Conservation (phyloP, 2,888 invertebrate species). For the Eumacrocentrus americanus region DNA sequence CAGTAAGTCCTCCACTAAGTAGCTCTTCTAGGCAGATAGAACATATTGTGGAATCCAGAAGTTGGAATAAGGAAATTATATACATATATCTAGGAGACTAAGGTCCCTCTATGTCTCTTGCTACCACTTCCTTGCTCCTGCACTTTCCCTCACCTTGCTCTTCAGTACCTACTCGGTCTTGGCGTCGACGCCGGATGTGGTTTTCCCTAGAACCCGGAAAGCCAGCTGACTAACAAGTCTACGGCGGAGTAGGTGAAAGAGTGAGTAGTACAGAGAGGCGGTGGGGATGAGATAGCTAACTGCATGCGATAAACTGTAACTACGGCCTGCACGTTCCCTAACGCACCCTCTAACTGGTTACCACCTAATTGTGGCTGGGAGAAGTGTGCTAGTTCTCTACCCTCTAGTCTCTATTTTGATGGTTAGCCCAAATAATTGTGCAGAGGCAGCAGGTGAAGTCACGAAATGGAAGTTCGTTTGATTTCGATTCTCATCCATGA, state of each 20-base stretch:
- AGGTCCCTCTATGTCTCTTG: slow-evolving; percentile 22
- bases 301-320: slow-evolving; percentile 45
- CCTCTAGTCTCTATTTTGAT: not conserved
- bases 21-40: slow-evolving; percentile 37
- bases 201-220: slow-evolving; percentile 41
- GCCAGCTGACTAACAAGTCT: slow-evolving; percentile 20
- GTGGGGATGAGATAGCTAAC: slow-evolving; percentile 36
- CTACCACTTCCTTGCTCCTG: not conserved
- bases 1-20: slow-evolving; percentile 37
- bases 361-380: slow-evolving; percentile 44
- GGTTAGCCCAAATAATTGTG: no score
- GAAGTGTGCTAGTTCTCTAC: no score
- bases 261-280: slow-evolving; percentile 14
- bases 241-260: slow-evolving; percentile 16
- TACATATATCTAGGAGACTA: slow-evolving; percentile 31
- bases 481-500: not conserved
- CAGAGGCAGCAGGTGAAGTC: no score
- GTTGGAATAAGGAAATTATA: slow-evolving; percentile 48
- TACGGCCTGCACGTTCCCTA: slow-evolving; percentile 37
- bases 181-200: slow-evolving; percentile 41
- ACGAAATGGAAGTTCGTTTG: no score
- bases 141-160: not conserved
- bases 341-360: slow-evolving; percentile 44
- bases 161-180: slow-evolving; percentile 29
- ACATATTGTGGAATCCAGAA: slow-evolving; percentile 35